These are phyloP conservation scores for Drosophila anceps DNA, from an alignment of 2,888 invertebrate species.

Conservation along the genomic window DNA sequence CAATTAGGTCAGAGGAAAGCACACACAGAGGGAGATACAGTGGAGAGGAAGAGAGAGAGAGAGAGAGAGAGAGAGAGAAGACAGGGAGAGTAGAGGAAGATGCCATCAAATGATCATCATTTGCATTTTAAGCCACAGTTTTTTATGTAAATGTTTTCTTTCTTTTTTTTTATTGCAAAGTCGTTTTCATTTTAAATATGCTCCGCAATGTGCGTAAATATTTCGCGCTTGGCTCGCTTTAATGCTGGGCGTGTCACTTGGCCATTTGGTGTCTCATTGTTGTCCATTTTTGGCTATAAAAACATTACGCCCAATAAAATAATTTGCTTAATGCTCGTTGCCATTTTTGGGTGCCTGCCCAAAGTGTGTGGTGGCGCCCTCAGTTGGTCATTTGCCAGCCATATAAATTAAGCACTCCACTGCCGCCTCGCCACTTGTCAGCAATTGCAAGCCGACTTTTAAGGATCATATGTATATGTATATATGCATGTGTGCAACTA, in stretches of 20 bases:
- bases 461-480: constrained; percentile 8
- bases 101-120: constrained; percentile 41
- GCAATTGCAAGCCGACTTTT: constrained; percentile 31
- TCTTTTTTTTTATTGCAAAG: not conserved
- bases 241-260: constrained; percentile 18
- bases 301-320: constrained; percentile 83
- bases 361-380: constrained; percentile 52
- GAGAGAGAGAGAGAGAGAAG: not conserved
- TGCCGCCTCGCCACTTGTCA: constrained; percentile 33
- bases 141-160: constrained; percentile 63
- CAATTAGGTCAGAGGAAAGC: constrained; percentile 53
- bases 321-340: constrained; percentile 74
- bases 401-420: constrained; percentile 55
- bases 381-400: constrained; percentile 64
- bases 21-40: not conserved
- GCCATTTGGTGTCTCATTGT: constrained; percentile 64
- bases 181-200: constrained; percentile 38
- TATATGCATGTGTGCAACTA: constrained; percentile 13
- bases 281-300: constrained; percentile 71
- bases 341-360: constrained; percentile 44
- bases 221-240: constrained; percentile 43
- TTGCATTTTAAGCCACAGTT: constrained; percentile 53
- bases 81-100: not conserved
- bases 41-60: not conserved
- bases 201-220: constrained; percentile 60